phyloP scores from a whole-genome alignment of 2,797 vertebrate genomes.

The Peromyscus nudipes region DNA sequence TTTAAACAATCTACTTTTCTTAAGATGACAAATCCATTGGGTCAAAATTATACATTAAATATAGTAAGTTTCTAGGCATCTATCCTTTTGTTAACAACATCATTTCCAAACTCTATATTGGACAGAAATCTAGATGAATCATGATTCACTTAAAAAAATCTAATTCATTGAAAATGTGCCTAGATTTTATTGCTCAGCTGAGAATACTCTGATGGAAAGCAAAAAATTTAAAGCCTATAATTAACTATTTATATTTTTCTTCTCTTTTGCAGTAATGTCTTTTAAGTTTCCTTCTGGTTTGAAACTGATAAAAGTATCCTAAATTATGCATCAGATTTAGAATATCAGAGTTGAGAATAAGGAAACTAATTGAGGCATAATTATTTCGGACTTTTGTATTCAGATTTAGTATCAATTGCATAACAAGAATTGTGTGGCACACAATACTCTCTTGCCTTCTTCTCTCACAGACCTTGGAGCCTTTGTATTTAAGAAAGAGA shows the following conservation, averaged over 20 bases:
- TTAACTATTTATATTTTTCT: slow-evolving; percentile 84
- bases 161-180: slow-evolving; percentile 79
- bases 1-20: slow-evolving; percentile 35
- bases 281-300: slow-evolving; percentile 77
- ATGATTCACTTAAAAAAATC: slow-evolving; percentile 78
- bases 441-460: neutral
- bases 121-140: slow-evolving; percentile 82
- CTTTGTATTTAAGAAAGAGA: slow-evolving; percentile 34
- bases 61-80: slow-evolving; percentile 77
- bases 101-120: slow-evolving; percentile 82
- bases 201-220: slow-evolving; percentile 84
- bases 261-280: slow-evolving; percentile 75
- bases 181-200: slow-evolving; percentile 81
- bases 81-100: slow-evolving; percentile 84
- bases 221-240: slow-evolving; percentile 83
- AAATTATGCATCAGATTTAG: slow-evolving; percentile 58
- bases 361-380: slow-evolving; percentile 60
- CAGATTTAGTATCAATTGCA: slow-evolving; percentile 41
- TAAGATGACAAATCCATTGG: slow-evolving; percentile 55
- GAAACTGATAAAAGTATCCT: slow-evolving; percentile 67
- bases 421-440: slow-evolving; percentile 42
- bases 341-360: slow-evolving; percentile 46
- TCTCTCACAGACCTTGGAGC: neutral
- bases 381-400: slow-evolving; percentile 46
- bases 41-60: slow-evolving; percentile 60